These are phyloP conservation scores for Dynastes tityus DNA, from an alignment of 2,888 invertebrate genomes.

Conservation along the genomic window DNA sequence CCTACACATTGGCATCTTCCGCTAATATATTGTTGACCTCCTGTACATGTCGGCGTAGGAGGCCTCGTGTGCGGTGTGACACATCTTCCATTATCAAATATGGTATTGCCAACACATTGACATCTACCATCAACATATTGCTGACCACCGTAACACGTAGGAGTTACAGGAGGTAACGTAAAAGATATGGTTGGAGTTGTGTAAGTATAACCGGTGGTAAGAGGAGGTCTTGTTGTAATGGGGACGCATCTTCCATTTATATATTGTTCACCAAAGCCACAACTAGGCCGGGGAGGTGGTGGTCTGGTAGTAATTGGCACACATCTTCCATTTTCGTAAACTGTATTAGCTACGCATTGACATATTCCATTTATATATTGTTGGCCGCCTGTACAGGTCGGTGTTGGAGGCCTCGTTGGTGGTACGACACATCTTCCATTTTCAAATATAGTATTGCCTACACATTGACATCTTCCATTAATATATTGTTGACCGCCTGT, in stretches of 20 bases:
- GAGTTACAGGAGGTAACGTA: not conserved
- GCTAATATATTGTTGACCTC: too few species aligned
- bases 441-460: conserved; percentile 9
- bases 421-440: conserved; percentile 40
- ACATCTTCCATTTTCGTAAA: conserved; percentile 39
- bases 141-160: conserved; percentile 2
- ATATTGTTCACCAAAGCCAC: not conserved
- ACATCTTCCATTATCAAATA: conserved; percentile 38
- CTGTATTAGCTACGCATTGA: not conserved
- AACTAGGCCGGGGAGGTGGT: conserved; percentile 7
- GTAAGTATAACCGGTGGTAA: not conserved
- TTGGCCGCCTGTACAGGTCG: conserved; percentile 21
- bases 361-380: conserved; percentile 46
- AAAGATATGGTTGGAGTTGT: not conserved
- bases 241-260: conserved; percentile 29
- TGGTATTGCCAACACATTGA: not conserved
- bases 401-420: conserved; percentile 27
- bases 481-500: conserved; percentile 31
- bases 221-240: not conserved
- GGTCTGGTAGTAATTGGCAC: conserved; percentile 10
- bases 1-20: conserved; percentile 6
- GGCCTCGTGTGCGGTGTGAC: too few species aligned
- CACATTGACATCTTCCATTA: conserved; percentile 47
- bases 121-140: conserved; percentile 29
- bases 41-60: too few species aligned